phyloP scores from a whole-genome alignment of 2,113 vertebrate species.

The Neopipo cinnamomea region DNA sequence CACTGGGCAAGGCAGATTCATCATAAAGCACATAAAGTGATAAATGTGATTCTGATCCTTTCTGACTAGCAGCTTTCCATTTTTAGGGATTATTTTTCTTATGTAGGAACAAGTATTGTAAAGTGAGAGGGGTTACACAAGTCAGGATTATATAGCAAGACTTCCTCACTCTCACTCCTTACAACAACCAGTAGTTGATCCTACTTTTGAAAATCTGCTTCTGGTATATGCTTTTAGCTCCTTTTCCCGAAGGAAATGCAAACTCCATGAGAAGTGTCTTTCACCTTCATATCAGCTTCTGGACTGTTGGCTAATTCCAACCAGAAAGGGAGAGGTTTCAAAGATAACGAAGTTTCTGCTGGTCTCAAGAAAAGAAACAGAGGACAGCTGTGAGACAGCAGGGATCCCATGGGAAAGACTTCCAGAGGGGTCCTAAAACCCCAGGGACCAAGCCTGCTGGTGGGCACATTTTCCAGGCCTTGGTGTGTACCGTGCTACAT shows the following conservation, averaged over 20 bases:
- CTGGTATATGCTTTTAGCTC: neutral
- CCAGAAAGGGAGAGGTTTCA: neutral
- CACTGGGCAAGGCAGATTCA: neutral
- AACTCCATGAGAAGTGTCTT: rapidly evolving
- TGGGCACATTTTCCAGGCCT: neutral
- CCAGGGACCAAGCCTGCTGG: neutral
- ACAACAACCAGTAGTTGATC: rapidly evolving
- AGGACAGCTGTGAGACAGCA: neutral
- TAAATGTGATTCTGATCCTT: neutral
- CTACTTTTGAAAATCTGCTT: neutral
- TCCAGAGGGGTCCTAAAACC: neutral
- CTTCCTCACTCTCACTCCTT: neutral
- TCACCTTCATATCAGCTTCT: neutral
- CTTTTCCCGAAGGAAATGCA: neutral
- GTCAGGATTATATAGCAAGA: neutral
- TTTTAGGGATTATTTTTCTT: neutral
- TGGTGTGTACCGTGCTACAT: rapidly evolving
- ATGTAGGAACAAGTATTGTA: neutral
- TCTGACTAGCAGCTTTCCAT: neutral
- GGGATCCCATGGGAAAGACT: rapidly evolving
- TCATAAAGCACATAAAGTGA: neutral
- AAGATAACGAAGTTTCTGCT: neutral
- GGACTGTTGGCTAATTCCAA: neutral
- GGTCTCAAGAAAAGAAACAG: neutral
- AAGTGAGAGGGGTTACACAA: neutral